Percentiles rank a stretch among this genome's conserved stretches.
Evolutionary conservation across 2,113 vertebrate species (phyloP).

Genomic region (Eurypyga helias): DNA sequence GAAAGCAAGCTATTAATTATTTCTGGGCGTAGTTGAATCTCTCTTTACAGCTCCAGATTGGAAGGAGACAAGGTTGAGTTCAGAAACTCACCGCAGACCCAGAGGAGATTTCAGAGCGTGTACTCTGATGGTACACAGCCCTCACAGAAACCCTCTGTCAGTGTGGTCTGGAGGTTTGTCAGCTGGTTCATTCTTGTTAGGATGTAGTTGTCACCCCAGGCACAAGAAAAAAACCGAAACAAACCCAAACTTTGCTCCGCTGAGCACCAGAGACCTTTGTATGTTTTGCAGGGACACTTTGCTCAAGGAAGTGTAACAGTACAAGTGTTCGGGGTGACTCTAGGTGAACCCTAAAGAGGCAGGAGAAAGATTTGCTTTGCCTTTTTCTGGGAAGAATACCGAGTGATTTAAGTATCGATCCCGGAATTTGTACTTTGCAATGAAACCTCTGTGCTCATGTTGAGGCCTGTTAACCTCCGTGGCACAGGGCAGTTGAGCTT

Average conservation of each 20-base stretch:
- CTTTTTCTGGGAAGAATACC: neutral
- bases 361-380: neutral
- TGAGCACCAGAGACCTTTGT: accelerated
- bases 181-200: neutral
- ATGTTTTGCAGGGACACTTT: neutral
- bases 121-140: neutral
- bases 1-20: neutral
- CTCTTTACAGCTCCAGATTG: neutral
- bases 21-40: neutral
- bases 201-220: neutral
- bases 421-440: neutral
- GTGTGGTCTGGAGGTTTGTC: neutral
- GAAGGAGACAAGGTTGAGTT: neutral
- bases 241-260: neutral
- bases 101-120: neutral
- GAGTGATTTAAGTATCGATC: neutral
- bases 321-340: neutral
- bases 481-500: neutral
- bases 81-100: neutral
- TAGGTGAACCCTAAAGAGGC: neutral
- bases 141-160: neutral
- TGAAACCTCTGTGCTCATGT: neutral
- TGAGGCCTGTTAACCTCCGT: neutral
- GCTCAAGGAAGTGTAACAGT: neutral
- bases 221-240: neutral